A percentile compares a stretch with the other conserved stretches of the same genome.
phyloP scores from a whole-genome alignment of 2,113 vertebrate species.

The Brachyhypopomus occidentalis region DNA sequence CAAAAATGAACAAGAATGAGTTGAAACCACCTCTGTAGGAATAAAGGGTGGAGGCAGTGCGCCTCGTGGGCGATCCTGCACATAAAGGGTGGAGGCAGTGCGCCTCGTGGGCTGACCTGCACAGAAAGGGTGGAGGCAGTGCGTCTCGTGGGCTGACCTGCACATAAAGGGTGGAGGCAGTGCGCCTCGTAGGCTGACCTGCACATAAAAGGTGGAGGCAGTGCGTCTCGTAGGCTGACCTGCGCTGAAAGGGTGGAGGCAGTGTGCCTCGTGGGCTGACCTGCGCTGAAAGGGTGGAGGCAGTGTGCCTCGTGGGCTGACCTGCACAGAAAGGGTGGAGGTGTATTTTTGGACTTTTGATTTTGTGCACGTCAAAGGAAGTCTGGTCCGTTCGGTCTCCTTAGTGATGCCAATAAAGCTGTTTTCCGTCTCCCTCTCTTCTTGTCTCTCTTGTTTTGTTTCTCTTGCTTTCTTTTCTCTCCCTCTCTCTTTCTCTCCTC shows the following conservation, averaged over 20 bases:
- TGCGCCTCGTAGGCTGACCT: not conserved
- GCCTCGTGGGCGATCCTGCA: not conserved
- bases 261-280: not conserved
- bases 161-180: not conserved
- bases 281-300: too few relatives aligned
- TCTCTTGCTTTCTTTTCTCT: slow-evolving; percentile 16
- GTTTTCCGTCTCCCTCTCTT: slow-evolving; percentile 18
- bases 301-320: not conserved
- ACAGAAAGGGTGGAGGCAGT: not conserved
- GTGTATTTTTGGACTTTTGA: slow-evolving; percentile 47
- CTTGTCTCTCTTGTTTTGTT: not conserved
- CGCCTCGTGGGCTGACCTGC: not conserved
- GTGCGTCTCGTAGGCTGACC: not conserved
- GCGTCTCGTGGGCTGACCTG: not conserved
- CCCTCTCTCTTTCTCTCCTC: not conserved
- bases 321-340: not conserved
- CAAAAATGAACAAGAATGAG: too few relatives aligned
- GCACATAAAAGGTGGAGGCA: not conserved
- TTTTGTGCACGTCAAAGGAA: slow-evolving; percentile 48
- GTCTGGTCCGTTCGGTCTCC: slow-evolving; percentile 40
- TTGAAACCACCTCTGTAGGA: too few relatives aligned
- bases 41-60: not conserved
- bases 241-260: not conserved
- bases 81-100: too few relatives aligned
- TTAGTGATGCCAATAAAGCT: slow-evolving; percentile 53